phyloP scores from a whole-genome alignment of 1,140 invertebrate species.

The Drosophila jambulina region DNA sequence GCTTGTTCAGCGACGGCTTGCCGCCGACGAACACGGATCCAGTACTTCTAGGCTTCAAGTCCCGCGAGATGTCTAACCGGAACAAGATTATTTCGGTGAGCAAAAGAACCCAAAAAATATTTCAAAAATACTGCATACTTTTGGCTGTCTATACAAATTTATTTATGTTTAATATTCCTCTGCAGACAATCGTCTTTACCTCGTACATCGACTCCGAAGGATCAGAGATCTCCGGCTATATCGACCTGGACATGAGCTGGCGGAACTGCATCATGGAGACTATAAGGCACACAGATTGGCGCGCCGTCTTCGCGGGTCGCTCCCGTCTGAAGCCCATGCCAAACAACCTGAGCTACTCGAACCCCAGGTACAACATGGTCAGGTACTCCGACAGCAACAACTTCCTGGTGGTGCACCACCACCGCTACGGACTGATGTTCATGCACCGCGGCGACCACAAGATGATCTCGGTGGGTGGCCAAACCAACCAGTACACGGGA shows the following conservation, averaged over 20 bases:
- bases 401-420: constrained; percentile 66
- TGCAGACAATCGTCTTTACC: constrained; percentile 77
- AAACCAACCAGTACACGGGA: constrained; percentile 25
- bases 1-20: constrained; percentile 44
- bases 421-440: constrained; percentile 67
- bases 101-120: neutral
- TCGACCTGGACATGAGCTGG: constrained; percentile 76
- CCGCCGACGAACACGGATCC: constrained; percentile 47
- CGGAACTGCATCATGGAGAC: constrained; percentile 18
- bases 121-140: neutral
- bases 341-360: constrained; percentile 69
- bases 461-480: constrained; percentile 58
- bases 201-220: constrained; percentile 46
- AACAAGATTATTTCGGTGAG: constrained; percentile 71
- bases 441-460: constrained; percentile 80
- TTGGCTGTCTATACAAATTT: neutral
- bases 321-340: constrained; percentile 49
- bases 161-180: neutral
- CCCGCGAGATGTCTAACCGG: constrained; percentile 61
- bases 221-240: constrained; percentile 73
- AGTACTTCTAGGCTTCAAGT: constrained; percentile 59
- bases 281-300: constrained; percentile 61
- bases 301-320: constrained; percentile 50
- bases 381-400: constrained; percentile 69
- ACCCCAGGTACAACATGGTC: constrained; percentile 43